Percentiles rank a stretch among this genome's conserved stretches.
These are phyloP conservation scores for Dryomyza anilis DNA, from an alignment of 2,888 invertebrate species.

Conservation along the genomic window DNA sequence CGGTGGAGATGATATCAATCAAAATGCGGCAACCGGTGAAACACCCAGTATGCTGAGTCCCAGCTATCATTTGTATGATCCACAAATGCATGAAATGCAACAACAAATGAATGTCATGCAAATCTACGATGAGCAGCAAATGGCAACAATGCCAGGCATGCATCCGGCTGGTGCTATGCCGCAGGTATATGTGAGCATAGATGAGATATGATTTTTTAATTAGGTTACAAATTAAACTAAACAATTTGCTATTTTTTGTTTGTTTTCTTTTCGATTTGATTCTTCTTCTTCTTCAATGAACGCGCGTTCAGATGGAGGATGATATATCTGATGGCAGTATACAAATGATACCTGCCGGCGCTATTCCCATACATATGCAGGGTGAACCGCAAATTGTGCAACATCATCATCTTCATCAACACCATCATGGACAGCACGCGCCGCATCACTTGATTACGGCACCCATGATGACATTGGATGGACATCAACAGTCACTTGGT, in stretches of 20 bases:
- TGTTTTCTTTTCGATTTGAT: background rate
- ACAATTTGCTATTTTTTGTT: background rate
- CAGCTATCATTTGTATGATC: slow-evolving; percentile 55
- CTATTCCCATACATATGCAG: slow-evolving; percentile 32
- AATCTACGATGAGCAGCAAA: slow-evolving; percentile 53
- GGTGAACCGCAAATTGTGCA: slow-evolving; percentile 30
- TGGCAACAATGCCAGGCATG: slow-evolving; percentile 46
- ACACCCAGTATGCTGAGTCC: slow-evolving; percentile 59
- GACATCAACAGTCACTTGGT: slow-evolving; percentile 26
- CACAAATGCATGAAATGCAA: slow-evolving; percentile 56
- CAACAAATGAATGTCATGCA: slow-evolving; percentile 60
- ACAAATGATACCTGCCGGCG: slow-evolving; percentile 40
- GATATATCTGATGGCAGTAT: slow-evolving; percentile 45
- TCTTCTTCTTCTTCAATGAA: too few relatives aligned
- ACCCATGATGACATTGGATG: slow-evolving; percentile 33
- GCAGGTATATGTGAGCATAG: slow-evolving; percentile 40
- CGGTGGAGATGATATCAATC: slow-evolving; percentile 54
- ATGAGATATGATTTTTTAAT: too few relatives aligned
- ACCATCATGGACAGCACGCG: slow-evolving; percentile 39
- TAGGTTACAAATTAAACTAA: background rate
- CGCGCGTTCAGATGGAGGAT: slow-evolving; percentile 47
- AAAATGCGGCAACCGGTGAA: slow-evolving; percentile 55
- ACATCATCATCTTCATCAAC: slow-evolving; percentile 34
- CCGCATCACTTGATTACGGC: slow-evolving; percentile 43
- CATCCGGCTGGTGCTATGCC: slow-evolving; percentile 42